A percentile compares a stretch with the other conserved stretches of the same genome.
These are phyloP conservation scores for Prolemur simus DNA, from an alignment of 2,113 vertebrate genomes.

Conservation along the genomic window DNA sequence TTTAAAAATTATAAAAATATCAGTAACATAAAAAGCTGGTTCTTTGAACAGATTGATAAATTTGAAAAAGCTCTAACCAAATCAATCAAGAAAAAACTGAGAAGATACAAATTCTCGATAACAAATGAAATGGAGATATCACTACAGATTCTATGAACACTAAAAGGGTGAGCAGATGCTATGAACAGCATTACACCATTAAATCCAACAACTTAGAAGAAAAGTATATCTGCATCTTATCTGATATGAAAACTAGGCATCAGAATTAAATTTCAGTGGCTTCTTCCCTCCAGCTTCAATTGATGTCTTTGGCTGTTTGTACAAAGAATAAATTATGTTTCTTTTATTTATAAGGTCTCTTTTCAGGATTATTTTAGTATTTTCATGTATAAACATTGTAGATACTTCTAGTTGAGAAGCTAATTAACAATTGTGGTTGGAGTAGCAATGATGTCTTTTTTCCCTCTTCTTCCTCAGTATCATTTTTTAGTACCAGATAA, in stretches of 20 bases:
- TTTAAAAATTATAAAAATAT: neutral
- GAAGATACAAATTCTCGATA: neutral
- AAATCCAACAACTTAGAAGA: neutral
- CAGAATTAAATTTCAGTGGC: neutral
- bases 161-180: neutral
- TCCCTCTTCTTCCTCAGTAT: neutral
- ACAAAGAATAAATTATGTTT: neutral
- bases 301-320: neutral
- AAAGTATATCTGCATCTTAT: neutral
- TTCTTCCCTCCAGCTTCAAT: neutral
- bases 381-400: conserved; percentile 18
- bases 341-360: neutral
- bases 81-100: neutral
- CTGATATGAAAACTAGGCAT: neutral
- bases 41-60: conserved; percentile 24
- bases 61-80: neutral
- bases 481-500: neutral
- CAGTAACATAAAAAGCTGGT: neutral
- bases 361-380: neutral
- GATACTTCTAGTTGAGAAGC: neutral
- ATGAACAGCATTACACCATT: neutral
- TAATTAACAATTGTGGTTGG: neutral
- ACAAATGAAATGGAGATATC: neutral
- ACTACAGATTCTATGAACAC: neutral
- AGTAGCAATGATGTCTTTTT: neutral